A percentile compares a stretch with the other conserved stretches of the same genome.
phyloP scores from a whole-genome alignment of 2,797 vertebrate species.

The Micrastur ruficollis region DNA sequence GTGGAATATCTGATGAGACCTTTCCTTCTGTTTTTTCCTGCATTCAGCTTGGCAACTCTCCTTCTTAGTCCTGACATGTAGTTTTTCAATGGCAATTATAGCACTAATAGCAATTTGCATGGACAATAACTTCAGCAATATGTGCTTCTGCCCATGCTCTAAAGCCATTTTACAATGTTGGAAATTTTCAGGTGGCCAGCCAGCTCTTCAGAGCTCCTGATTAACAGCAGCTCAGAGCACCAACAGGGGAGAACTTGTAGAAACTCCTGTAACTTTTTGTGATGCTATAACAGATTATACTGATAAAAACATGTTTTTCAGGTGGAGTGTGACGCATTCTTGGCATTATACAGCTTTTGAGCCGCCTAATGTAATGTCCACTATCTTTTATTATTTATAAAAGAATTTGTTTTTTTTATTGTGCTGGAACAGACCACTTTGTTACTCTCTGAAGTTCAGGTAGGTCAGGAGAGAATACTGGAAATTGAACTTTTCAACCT shows the following conservation, averaged over 20 bases:
- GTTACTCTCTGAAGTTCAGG: constrained; percentile 19
- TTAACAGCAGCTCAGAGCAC: background rate
- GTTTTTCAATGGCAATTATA: background rate
- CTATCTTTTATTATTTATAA: background rate
- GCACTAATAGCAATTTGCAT: background rate
- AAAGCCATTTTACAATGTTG: fast-evolving
- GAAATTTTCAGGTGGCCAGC: background rate
- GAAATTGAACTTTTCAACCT: constrained; percentile 68
- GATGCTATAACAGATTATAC: background rate
- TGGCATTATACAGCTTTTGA: constrained; percentile 16
- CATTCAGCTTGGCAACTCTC: background rate
- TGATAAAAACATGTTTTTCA: background rate
- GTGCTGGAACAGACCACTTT: background rate
- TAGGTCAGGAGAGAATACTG: constrained; percentile 54
- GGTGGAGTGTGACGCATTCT: background rate
- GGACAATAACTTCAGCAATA: background rate
- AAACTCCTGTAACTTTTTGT: background rate
- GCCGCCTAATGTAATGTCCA: background rate
- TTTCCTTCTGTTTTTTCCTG: background rate
- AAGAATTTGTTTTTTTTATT: background rate
- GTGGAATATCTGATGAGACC: background rate
- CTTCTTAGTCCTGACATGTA: background rate
- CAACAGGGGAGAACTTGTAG: background rate
- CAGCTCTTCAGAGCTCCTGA: background rate
- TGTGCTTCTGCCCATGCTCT: background rate